These are phyloP conservation scores for Halictus ligatus DNA, from an alignment of 2,888 invertebrate genomes.

Conservation along the genomic window DNA sequence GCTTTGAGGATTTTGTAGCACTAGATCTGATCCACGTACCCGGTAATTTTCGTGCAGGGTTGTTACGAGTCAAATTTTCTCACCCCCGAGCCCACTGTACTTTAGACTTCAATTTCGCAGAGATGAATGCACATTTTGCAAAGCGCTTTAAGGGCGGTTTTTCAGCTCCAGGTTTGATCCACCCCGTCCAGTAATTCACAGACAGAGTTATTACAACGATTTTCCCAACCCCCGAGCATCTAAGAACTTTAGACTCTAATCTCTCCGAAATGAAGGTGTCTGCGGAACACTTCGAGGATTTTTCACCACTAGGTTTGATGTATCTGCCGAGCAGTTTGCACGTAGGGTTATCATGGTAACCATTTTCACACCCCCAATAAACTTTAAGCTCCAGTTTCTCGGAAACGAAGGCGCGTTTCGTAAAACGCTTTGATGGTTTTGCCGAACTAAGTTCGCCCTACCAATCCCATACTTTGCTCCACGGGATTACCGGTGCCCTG, in stretches of 20 bases:
- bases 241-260: neutral
- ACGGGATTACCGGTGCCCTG: neutral
- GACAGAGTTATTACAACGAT: neutral
- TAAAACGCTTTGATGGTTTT: constrained; percentile 1
- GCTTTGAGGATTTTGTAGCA: neutral
- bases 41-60: neutral
- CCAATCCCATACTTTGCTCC: neutral
- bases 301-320: neutral
- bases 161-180: neutral
- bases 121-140: neutral
- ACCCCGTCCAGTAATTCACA: neutral
- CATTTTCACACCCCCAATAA: neutral
- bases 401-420: neutral
- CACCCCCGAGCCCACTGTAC: too few species aligned
- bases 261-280: neutral
- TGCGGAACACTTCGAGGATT: neutral
- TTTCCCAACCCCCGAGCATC: neutral
- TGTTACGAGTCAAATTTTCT: too few species aligned
- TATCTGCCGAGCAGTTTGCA: neutral
- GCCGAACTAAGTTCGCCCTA: neutral
- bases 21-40: neutral
- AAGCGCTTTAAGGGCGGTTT: neutral
- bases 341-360: neutral
- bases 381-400: neutral
- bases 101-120: neutral